Conservation (phyloP, 2,113 vertebrate species). For the Mobula birostris region DNA sequence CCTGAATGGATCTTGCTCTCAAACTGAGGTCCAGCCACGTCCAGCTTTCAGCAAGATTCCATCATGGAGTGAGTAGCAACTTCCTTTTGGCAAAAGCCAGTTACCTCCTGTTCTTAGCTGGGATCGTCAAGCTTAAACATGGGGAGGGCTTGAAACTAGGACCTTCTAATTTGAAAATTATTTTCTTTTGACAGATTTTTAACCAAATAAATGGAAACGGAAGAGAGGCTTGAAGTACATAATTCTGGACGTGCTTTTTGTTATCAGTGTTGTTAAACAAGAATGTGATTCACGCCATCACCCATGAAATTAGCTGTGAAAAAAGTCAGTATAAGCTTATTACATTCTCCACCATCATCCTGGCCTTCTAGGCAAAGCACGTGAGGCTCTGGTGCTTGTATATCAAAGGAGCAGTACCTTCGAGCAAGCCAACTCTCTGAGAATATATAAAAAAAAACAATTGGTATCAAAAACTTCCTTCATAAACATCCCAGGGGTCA, state of each 20-base stretch:
- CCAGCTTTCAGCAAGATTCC: background rate
- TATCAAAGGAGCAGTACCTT: conserved; percentile 48
- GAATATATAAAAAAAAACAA: conserved; percentile 46
- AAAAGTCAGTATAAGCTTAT: conserved; percentile 45
- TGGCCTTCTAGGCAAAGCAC: conserved; percentile 51
- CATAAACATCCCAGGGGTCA: background rate
- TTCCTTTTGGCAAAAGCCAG: background rate
- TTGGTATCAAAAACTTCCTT: background rate
- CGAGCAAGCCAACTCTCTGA: conserved; percentile 48
- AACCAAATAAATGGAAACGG: background rate
- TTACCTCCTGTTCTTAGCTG: background rate
- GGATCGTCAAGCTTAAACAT: background rate
- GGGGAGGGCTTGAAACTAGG: background rate
- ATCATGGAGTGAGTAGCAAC: background rate
- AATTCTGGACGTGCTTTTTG: background rate
- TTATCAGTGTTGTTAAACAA: conserved; percentile 11
- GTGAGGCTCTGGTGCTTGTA: conserved; percentile 52
- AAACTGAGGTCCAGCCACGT: background rate
- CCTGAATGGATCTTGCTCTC: background rate
- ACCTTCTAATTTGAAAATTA: background rate
- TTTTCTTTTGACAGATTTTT: background rate
- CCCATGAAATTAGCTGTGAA: conserved; percentile 36
- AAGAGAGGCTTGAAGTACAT: background rate
- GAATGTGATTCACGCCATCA: background rate
- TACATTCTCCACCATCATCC: conserved; percentile 46